Evolutionary conservation across 2,113 vertebrate genomes (phyloP), one percentile per base, ranked within the genome.

Genomic region (Vulpes lagopus): DNA sequence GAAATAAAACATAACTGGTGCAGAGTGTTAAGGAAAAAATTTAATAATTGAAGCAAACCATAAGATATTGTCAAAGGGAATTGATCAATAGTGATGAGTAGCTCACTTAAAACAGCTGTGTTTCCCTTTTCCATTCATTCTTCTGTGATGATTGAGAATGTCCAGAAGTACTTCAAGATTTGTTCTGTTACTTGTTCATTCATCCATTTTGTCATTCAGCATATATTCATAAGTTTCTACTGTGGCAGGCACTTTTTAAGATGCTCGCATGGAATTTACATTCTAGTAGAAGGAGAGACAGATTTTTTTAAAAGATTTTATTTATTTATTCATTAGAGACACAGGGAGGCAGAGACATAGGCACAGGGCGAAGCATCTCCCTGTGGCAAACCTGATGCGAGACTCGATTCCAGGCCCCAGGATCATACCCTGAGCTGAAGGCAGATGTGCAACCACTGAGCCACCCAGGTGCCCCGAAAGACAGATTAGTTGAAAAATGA

Each of bases 21-120:
- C 69, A 49, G 55, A 95, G n/a, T 95, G 3, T 69, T 91, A 64
- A 82, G 62, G 69, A 85, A 91, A 93, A 97, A 69, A 49, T 69
- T 25, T 49, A 71, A n/a, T 19, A 9, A 62, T 76, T 62, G 17
- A 82, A 90, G 60, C 81, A 88, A 19, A 64, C 86, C 79, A 5
- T 76, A 67, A 73, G 38, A 15, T 53, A 69, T 35, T 79, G 7
- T 84, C 38, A 94, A 80, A 80, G 51, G 11, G 25, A 94, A 96
- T 80, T 69, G 71, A 95, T 89, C 73, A 86, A 14, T 35, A 43
- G 9, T 73, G 55, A 74, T 59, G 51, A 91, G 5, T 43, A 80
- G 35, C 59, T 65, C 12, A 59, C 49, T 51, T 64, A 53, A 73
- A 94, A 51, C 9, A 64, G 5, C 55, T 71, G 25, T 88, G 3